Evolutionary conservation across 2,888 invertebrate species (phyloP), one percentile per base, ranked within the genome.

Genomic region (Eilema caniola): DNA sequence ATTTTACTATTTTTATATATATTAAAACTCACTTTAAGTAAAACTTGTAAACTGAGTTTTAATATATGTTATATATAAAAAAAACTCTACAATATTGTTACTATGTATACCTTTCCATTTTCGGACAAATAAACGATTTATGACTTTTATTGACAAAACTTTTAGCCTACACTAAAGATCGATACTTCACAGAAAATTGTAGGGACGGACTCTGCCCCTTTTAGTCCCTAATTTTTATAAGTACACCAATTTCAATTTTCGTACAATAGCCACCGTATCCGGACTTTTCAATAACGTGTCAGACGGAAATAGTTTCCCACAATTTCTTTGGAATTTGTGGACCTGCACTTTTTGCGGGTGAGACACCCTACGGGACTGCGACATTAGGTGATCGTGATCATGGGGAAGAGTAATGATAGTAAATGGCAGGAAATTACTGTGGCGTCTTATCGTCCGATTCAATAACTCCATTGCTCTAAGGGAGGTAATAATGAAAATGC

Each of bases 401-500:
- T 87, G 84, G 88, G 86, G 85, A 87, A 90, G 90, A 93, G 92
- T 93, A 94, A 92, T 93, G 91, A 88, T 90, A 86, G 90, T 91
- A 93, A 95, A 95, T 95, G 93, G 91, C 90, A 89, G 93, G 93
- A 93, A 95, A 95, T 95, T 93, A 95, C 95, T 83, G 91, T 83
- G 91, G 88, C 90, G 91, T 93, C 95, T 95, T 95, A 95, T 94
- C 94, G 92, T 90, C 80, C 89, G 88, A 94, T 95, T 95, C 94
- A 95, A 95, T 95, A 93, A 94, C 91, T 89, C 89, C 89, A 86
- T 90, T 89, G 88, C 88, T 85, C 86, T 84, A 80, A 84, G 86
- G 92, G 90, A 88, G 90, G 85, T 88, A 88, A 94, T 93, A 95
- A 94, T 95, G 92, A 93, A 94, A 94, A 89, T 94, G 94, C 95